A percentile compares a stretch with the other conserved stretches of the same genome.
These are phyloP conservation scores for Caiman crocodilus DNA, from an alignment of 2,797 vertebrate species.

Conservation along the genomic window DNA sequence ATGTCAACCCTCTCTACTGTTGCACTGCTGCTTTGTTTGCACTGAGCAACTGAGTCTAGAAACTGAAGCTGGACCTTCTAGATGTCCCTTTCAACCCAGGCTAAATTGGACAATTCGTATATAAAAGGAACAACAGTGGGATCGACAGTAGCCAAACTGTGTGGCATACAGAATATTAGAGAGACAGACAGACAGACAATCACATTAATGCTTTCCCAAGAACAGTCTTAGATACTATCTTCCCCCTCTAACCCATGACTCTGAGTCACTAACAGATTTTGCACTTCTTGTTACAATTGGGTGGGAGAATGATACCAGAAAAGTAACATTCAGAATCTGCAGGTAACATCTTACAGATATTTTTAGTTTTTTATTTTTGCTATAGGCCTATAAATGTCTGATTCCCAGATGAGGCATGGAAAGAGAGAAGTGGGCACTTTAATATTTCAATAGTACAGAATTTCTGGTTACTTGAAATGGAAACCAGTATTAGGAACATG, in stretches of 20 bases:
- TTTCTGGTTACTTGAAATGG: not conserved
- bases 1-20: not conserved
- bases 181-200: not conserved
- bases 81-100: not conserved
- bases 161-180: not conserved
- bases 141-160: not conserved
- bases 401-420: not conserved
- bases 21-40: not conserved
- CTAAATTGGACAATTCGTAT: not conserved
- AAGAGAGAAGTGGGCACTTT: slow-evolving; percentile 3
- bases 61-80: not conserved
- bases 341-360: not conserved
- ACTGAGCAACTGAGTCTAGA: not conserved
- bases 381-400: not conserved
- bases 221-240: not conserved
- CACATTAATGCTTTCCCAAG: not conserved
- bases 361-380: slow-evolving; percentile 28
- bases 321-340: not conserved
- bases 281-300: slow-evolving; percentile 25
- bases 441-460: not conserved
- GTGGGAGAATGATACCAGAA: not conserved
- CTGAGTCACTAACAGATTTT: slow-evolving; percentile 2
- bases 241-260: not conserved
- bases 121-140: not conserved
- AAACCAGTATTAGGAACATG: slow-evolving; percentile 21